Percentiles rank a stretch among this genome's conserved stretches.
Evolutionary conservation across 2,888 invertebrate genomes (phyloP).

Genomic region (Argynnis bischoffii): DNA sequence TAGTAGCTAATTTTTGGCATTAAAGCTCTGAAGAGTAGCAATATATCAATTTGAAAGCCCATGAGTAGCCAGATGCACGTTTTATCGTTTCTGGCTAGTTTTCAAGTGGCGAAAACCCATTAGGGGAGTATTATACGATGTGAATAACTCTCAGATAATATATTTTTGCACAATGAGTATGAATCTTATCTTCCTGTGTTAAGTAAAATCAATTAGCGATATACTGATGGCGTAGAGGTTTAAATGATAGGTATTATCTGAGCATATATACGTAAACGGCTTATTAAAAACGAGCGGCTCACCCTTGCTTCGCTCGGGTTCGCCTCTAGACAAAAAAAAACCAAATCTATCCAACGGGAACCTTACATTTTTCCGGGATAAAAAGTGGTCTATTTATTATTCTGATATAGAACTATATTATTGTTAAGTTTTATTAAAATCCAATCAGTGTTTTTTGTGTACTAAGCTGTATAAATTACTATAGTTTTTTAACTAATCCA

Average conservation of each 20-base stretch:
- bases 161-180: constrained; percentile 54
- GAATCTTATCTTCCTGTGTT: constrained; percentile 22
- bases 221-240: neutral
- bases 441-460: no score
- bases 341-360: no score
- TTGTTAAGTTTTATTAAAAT: no score
- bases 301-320: no score
- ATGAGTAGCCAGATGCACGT: constrained; percentile 72
- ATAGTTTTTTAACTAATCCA: no score
- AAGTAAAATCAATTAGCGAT: constrained; percentile 11
- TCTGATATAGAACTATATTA: no score
- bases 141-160: constrained; percentile 61
- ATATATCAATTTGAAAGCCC: constrained; percentile 66
- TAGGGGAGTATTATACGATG: constrained; percentile 70
- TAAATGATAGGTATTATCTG: neutral
- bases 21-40: constrained; percentile 67
- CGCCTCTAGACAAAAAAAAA: no score
- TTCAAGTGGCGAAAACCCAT: constrained; percentile 78
- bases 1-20: constrained; percentile 60
- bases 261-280: no score
- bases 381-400: no score
- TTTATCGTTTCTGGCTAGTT: constrained; percentile 79
- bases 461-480: no score
- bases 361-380: no score
- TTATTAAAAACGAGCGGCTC: no score